Evolutionary conservation across 2,888 invertebrate genomes (phyloP), one percentile per base, ranked within the genome.

Genomic region (Crioceris asparagi): DNA sequence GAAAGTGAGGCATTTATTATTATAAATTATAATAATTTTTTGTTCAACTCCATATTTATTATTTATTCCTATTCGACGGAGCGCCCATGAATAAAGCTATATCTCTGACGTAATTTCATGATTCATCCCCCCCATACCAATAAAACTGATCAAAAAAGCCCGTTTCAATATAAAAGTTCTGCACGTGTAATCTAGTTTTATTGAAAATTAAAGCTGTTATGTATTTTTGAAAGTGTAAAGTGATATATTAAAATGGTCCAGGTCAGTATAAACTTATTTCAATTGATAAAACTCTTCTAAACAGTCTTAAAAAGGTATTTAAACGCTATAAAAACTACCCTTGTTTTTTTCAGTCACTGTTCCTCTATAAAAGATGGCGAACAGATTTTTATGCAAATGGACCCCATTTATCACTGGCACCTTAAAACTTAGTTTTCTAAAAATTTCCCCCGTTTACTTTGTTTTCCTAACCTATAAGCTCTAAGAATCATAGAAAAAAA

Each of bases 291-390:
- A 32, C 5, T 11, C 4, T 5, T 35, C 16, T n/a, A 36, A 40
- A 35, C 18, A 15, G 23, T 11, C 4, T 14, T 15, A 38, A 46
- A 45, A 45, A 11, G 39, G 26, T 25, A 23, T 35, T 49, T 49
- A 38, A 25, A 26, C 29, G 17, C 29, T 39, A 41, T 45, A 50
- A 53, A 54, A 53, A 53, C 50, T 49, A 51, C 48, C 53, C 55
- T 47, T 43, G 33, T 47, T 55, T 55, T 57, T 57, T 57, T 56
- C 50, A 47, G 48, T 49, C 49, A 47, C 48, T 35, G 43, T 44
- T 48, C 45, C 38, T 39, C 49, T 51, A 51, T 53, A 48, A 56
- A 60, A 60, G 55, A 60, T 60, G 60, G 60, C 60, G 60, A 49
- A 52, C 50, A 49, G 49, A 56, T 59, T 56, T 60, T 57, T 57